Percentiles rank a stretch among this genome's conserved stretches.
phyloP scores from a whole-genome alignment of 2,113 vertebrate genomes.

The Nothobranchius kuhntae region DNA sequence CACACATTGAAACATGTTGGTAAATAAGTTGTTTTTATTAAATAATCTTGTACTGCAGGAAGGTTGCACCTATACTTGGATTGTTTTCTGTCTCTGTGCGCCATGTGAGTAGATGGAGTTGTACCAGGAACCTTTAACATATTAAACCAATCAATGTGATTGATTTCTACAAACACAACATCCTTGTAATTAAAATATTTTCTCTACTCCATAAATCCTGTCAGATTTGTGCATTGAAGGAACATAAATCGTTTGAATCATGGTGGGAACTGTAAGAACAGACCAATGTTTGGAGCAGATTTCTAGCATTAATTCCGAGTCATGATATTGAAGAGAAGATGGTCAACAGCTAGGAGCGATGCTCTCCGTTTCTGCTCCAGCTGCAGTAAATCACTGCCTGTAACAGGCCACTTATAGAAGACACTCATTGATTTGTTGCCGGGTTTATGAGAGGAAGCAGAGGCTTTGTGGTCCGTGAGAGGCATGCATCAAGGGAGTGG shows the following conservation, averaged over 20 bases:
- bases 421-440: constrained; percentile 31
- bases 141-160: too few relatives aligned
- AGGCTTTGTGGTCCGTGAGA: constrained; percentile 10
- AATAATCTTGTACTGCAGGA: too few relatives aligned
- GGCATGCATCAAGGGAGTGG: constrained; percentile 28
- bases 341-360: not conserved
- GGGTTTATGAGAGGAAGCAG: constrained; percentile 13
- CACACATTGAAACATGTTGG: too few relatives aligned
- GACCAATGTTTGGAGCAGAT: not conserved
- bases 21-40: too few relatives aligned
- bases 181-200: too few relatives aligned
- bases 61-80: too few relatives aligned
- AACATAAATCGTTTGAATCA: not conserved
- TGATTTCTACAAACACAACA: too few relatives aligned
- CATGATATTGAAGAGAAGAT: not conserved
- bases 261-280: not conserved
- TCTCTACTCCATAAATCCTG: too few relatives aligned
- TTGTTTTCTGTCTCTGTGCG: too few relatives aligned
- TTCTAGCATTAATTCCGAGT: not conserved
- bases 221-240: too few relatives aligned
- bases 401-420: constrained; percentile 6
- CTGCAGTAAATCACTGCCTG: constrained; percentile 12
- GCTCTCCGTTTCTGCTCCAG: constrained; percentile 6
- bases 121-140: too few relatives aligned
- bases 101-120: too few relatives aligned